Evolutionary conservation across 2,888 invertebrate species (phyloP).

Genomic region (Tachystola acroxantha): DNA sequence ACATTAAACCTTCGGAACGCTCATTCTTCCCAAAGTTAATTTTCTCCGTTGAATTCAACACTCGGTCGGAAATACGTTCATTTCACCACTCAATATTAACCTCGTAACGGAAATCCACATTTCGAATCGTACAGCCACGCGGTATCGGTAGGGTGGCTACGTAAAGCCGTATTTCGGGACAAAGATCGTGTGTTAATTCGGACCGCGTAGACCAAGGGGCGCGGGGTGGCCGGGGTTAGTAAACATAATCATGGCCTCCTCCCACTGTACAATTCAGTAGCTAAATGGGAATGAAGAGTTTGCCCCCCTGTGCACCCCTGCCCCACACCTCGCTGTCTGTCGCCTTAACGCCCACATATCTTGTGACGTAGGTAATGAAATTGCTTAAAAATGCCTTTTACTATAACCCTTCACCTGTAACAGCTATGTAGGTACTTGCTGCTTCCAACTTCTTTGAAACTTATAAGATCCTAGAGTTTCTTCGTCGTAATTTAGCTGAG

Average conservation of each 20-base stretch:
- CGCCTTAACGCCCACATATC: slow-evolving; percentile 55
- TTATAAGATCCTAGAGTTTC: too few species aligned
- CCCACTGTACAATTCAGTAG: slow-evolving; percentile 71
- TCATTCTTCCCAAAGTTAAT: slow-evolving; percentile 8
- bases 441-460: too few species aligned
- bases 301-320: slow-evolving; percentile 43
- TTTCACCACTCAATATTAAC: slow-evolving; percentile 5
- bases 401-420: neutral
- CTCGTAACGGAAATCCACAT: slow-evolving; percentile 1
- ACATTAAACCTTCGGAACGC: slow-evolving; percentile 6
- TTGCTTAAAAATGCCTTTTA: slow-evolving; percentile 24
- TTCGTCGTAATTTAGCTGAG: neutral
- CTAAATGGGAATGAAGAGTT: slow-evolving; percentile 73
- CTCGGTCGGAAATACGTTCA: neutral
- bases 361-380: slow-evolving; percentile 48
- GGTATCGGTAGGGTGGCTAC: slow-evolving; percentile 27
- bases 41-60: slow-evolving; percentile 1
- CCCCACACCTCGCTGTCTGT: slow-evolving; percentile 47
- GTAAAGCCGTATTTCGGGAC: slow-evolving; percentile 47
- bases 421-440: too few species aligned
- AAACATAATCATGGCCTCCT: slow-evolving; percentile 72
- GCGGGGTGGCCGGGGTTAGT: slow-evolving; percentile 61
- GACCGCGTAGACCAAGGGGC: slow-evolving; percentile 51
- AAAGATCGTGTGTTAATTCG: slow-evolving; percentile 73
- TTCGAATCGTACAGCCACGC: slow-evolving; percentile 18